Conservation (phyloP, 2,113 vertebrate genomes). For the Vidua chalybeata region DNA sequence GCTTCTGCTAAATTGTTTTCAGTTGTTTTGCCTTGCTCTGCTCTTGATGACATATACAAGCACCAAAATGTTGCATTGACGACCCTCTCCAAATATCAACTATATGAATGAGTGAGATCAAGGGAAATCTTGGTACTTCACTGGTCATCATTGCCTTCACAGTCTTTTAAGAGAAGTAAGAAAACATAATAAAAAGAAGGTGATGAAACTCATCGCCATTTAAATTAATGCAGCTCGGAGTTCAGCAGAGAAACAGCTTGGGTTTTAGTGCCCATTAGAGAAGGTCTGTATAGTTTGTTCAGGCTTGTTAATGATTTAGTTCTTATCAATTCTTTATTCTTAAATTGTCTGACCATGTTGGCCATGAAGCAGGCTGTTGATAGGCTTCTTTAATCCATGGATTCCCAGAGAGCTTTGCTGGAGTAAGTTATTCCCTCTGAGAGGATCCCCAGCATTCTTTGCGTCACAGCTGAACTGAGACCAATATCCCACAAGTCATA, state of each 20-base stretch:
- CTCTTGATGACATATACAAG: not conserved
- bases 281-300: not conserved
- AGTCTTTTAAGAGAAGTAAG: not conserved
- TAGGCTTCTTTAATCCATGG: not conserved
- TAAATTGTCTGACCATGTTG: not conserved
- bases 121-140: not conserved
- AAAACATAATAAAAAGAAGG: not conserved
- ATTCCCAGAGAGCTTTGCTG: not conserved
- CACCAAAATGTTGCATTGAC: not conserved
- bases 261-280: not conserved
- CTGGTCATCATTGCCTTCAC: not conserved
- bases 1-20: not conserved
- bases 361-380: not conserved
- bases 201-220: not conserved
- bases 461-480: not conserved
- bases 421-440: not conserved
- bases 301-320: not conserved
- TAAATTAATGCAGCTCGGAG: not conserved
- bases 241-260: not conserved
- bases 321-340: not conserved
- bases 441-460: not conserved
- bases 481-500: not conserved
- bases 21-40: not conserved
- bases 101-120: not conserved
- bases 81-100: not conserved